Base-by-base conservation (phyloP, 2,113 vertebrate genomes). In the Edolisoma coerulescens region DNA sequence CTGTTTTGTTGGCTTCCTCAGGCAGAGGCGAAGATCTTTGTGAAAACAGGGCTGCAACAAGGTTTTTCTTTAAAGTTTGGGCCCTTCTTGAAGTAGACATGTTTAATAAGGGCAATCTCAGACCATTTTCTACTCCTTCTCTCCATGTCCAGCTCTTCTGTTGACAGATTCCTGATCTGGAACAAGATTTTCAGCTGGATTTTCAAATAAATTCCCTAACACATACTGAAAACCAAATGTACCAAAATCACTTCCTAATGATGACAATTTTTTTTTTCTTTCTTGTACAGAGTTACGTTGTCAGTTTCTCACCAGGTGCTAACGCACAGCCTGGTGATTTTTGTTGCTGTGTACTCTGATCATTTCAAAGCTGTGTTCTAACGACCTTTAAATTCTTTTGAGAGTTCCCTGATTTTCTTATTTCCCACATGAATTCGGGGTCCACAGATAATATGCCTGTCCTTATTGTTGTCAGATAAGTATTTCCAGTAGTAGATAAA, bases 21-120 rank as follows among this genome's bases (percentile, higher is more conserved):
- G 16, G 11, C 33, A 54, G 2, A 24, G 27, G 12, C 0, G 3
- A 59, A 59, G 17, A 13, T n/a, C 28, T n/a, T 5, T 57, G 16
- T 53, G 49, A 53, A 37, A 10, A 27, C 7, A 41, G 7, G 6
- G 22, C 16, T 68, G 16, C 28, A 60, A 10, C 1, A 5, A 52
- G 4, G 3, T 5, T 49, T 49, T 68, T 41, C 1, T 42, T 49
- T 26, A 30, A 35, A 71, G 30, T 26, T 56, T 47, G 35, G 33
- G 22, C 4, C 3, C 20, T 44, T 86, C n/a, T 61, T 56, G 64
- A 23, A 44, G 7, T 2, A 37, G 10, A 23, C 0, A 0, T 13
- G 3, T 63, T 68, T 39, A 37, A 53, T 15, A 33, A 35, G 4
- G 10, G 19, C 30, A 64, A 16, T 33, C 13, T 74, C 23, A 87